Percentiles rank a stretch among this genome's conserved stretches.
Conservation (phyloP, 2,888 invertebrate genomes). For the Mesoligia furuncula region DNA sequence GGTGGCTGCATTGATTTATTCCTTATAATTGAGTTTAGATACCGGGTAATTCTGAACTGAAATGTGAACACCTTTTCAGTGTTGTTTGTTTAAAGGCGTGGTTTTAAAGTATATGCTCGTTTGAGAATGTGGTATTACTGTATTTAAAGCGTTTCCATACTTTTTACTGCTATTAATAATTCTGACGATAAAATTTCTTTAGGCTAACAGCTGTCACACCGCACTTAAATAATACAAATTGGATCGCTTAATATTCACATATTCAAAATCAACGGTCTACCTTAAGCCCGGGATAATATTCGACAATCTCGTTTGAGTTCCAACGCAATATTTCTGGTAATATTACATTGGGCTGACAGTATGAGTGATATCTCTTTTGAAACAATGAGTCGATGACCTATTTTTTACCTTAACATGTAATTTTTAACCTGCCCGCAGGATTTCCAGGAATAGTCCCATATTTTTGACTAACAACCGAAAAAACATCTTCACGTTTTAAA, state of each 20-base stretch:
- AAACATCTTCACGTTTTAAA: conserved; percentile 71
- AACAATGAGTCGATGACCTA: conserved; percentile 49
- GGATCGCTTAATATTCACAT: conserved; percentile 52
- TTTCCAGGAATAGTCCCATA: conserved; percentile 74
- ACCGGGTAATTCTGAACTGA: conserved; percentile 16
- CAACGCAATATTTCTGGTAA: conserved; percentile 20
- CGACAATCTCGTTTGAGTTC: conserved; percentile 33
- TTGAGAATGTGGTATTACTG: neutral
- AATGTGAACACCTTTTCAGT: conserved; percentile 23
- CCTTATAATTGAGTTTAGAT: conserved; percentile 53
- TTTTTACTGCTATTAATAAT: conserved; percentile 21
- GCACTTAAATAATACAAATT: conserved; percentile 44
- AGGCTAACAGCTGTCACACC: conserved; percentile 30
- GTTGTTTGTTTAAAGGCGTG: neutral
- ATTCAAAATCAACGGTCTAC: conserved; percentile 44
- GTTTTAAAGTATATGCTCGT: neutral
- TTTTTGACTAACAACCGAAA: conserved; percentile 71
- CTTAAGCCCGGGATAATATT: conserved; percentile 50
- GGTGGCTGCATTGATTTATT: conserved; percentile 48
- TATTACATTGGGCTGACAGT: conserved; percentile 40
- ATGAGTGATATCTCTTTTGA: conserved; percentile 47
- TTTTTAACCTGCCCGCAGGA: conserved; percentile 51
- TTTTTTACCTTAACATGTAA: conserved; percentile 52
- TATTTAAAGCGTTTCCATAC: neutral
- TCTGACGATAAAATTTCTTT: conserved; percentile 11